Percentiles rank a stretch among this genome's conserved stretches.
phyloP scores from a whole-genome alignment of 1,140 invertebrate genomes.

The Drosophila oshimai region DNA sequence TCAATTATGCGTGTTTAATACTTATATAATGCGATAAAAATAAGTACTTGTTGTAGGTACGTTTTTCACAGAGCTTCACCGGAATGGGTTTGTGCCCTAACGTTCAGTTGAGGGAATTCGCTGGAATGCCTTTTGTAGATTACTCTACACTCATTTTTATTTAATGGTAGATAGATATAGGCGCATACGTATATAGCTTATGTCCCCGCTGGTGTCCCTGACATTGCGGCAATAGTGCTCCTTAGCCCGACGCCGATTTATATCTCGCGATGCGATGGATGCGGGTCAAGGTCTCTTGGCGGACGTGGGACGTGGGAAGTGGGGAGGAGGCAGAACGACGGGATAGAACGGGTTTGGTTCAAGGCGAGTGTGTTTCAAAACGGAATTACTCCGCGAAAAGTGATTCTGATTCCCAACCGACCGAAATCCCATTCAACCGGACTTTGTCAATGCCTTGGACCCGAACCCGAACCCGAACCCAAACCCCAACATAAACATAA shows the following conservation, averaged over 20 bases:
- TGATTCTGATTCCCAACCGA: not conserved
- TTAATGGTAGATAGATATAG: too few species aligned
- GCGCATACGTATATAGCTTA: not conserved
- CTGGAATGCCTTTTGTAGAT: too few species aligned
- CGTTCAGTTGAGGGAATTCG: too few species aligned
- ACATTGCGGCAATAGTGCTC: slow-evolving; percentile 3
- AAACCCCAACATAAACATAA: too few species aligned
- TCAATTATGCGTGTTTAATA: slow-evolving; percentile 1
- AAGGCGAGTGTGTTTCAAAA: slow-evolving; percentile 6
- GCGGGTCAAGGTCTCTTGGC: slow-evolving; percentile 51
- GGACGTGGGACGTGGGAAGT: not conserved
- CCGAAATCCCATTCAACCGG: not conserved
- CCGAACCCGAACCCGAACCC: too few species aligned
- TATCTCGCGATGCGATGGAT: slow-evolving; percentile 1
- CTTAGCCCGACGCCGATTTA: slow-evolving; percentile 2
- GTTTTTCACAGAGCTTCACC: too few species aligned
- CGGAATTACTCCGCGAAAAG: not conserved
- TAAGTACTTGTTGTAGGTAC: not conserved
- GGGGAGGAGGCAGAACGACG: not conserved
- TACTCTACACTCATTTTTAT: too few species aligned
- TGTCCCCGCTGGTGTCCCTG: slow-evolving; percentile 5
- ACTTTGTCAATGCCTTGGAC: too few species aligned
- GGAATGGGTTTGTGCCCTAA: not conserved
- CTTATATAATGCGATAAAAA: slow-evolving; percentile 16
- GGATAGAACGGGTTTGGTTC: slow-evolving; percentile 23